These are phyloP conservation scores for Crioceris asparagi DNA, from an alignment of 2,888 invertebrate species.

Conservation along the genomic window DNA sequence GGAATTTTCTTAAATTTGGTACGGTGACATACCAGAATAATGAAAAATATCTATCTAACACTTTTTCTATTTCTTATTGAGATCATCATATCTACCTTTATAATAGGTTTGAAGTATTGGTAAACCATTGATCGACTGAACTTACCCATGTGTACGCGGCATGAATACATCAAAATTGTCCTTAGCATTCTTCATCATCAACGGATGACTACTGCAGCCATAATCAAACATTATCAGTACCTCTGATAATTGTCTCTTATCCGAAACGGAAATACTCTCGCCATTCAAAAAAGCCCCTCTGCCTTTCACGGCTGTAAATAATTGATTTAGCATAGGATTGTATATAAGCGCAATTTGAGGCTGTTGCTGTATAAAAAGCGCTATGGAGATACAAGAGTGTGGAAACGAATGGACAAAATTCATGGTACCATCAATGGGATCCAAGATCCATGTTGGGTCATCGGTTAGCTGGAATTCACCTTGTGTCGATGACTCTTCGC, in stretches of 20 bases:
- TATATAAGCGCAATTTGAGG: constrained; percentile 77
- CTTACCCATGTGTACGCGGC: constrained; percentile 61
- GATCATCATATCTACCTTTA: too few relatives aligned
- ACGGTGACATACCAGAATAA: too few relatives aligned
- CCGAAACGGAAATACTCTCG: constrained; percentile 60
- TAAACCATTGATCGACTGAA: too few relatives aligned
- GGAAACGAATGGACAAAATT: constrained; percentile 94
- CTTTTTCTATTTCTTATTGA: too few relatives aligned
- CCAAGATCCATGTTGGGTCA: constrained; percentile 93
- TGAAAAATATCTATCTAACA: too few relatives aligned
- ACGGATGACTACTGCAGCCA: constrained; percentile 65
- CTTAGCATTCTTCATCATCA: constrained; percentile 52
- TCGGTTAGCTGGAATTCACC: constrained; percentile 65
- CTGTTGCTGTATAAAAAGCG: constrained; percentile 60
- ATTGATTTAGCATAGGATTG: constrained; percentile 78
- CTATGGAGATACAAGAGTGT: constrained; percentile 82
- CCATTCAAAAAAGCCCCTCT: constrained; percentile 86
- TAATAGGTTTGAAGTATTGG: too few relatives aligned
- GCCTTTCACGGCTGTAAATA: constrained; percentile 78
- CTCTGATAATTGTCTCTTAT: constrained; percentile 53
- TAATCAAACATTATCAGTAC: constrained; percentile 67
- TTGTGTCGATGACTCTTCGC: constrained; percentile 69
- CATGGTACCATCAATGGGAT: constrained; percentile 97
- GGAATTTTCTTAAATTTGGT: too few relatives aligned
- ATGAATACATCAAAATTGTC: constrained; percentile 58